Evolutionary conservation across 2,113 vertebrate genomes (phyloP), one percentile per base, ranked within the genome.

Genomic region (Anseranas semipalmata): DNA sequence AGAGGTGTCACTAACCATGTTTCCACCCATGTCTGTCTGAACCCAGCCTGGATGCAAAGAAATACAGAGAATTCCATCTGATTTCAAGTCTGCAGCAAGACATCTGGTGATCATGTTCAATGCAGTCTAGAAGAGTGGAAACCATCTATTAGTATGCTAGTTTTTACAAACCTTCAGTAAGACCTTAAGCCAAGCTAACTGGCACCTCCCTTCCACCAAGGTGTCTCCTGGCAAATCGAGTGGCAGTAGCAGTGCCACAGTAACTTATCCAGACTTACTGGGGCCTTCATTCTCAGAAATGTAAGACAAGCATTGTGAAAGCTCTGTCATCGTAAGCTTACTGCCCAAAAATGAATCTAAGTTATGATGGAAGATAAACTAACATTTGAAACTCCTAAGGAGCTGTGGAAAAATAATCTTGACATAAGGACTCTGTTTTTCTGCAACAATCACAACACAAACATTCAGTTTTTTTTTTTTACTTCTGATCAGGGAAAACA

Each of bases 81-180:
- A 81, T 63, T 97, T 93, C 97, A 98, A 53, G 71, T 98, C 98
- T 5, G 75, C 78, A 33, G 98, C 97, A 1, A 98, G 96, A 67
- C 98, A 98, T 68, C 97, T 90, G 18, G 98, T 98, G 89, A 98
- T 94, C 97, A 98, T 98, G 92, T 98, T 98, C 74, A 98, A 95
- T 0, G 98, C 98, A 8, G 98, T 97, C 98, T 98, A 18, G 6
- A 27, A 27, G 50, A 53, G 56, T 1, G 46, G 52, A 94, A 92
- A 91, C 5, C 43, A 12, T 6, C 17, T 8, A 0, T 96, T 18
- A 95, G 46, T 3, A 11, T 7, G 56, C 46, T 43, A 18, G 63
- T 15, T 58, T 53, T 62, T 9, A 7, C 68, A 37, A 18, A 20
- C 85, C 59, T 7, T 4, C 25, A 89, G 79, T 66, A 58, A 46